These are phyloP conservation scores for Eilema griseolum DNA, from an alignment of 2,888 invertebrate species.

Conservation along the genomic window DNA sequence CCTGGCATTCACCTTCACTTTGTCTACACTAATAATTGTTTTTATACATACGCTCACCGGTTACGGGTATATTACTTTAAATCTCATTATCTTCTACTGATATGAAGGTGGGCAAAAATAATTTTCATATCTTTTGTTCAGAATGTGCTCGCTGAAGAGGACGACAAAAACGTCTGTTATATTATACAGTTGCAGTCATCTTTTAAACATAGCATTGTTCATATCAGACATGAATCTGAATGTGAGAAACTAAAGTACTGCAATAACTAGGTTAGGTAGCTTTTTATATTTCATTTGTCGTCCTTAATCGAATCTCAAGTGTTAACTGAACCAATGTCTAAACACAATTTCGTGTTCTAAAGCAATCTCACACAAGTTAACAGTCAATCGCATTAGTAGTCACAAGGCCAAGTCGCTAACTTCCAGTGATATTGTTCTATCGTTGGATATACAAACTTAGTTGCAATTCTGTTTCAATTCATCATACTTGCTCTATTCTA, in stretches of 20 bases:
- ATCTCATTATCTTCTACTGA: no score
- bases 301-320: background rate
- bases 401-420: slow-evolving; percentile 7
- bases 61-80: no score
- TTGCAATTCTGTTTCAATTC: background rate
- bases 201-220: background rate
- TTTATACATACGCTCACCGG: no score
- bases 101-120: no score
- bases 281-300: background rate
- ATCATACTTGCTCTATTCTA: background rate
- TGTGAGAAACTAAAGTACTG: background rate
- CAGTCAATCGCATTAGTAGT: slow-evolving; percentile 10
- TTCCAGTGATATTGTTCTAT: slow-evolving; percentile 8
- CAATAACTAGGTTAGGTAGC: background rate
- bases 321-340: background rate
- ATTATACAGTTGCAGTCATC: background rate
- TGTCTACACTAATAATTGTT: no score
- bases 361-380: slow-evolving; percentile 8
- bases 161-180: background rate
- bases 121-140: no score
- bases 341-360: background rate
- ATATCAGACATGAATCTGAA: background rate
- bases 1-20: no score
- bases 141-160: no score
- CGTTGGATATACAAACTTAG: background rate